Percentiles rank a stretch among this genome's conserved stretches.
phyloP scores from a whole-genome alignment of 30 jellyfish, hydroid and myxozoan species.

The Mastigias papua region DNA sequence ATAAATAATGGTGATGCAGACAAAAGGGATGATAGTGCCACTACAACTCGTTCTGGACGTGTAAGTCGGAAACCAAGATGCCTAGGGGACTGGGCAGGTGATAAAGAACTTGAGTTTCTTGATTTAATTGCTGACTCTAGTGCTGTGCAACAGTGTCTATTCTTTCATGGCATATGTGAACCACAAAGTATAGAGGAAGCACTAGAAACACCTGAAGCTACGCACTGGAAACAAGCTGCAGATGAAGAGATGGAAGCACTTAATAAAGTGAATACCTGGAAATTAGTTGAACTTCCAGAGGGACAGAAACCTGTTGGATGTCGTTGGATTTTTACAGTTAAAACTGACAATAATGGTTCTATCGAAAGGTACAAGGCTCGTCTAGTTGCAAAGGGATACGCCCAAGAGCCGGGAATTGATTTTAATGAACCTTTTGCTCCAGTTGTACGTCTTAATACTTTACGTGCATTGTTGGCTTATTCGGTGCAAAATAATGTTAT shows the following conservation, averaged over 20 bases:
- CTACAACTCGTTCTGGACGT: background rate
- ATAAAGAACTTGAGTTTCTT: conserved; percentile 1
- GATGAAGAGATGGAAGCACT: background rate
- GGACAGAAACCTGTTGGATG: background rate
- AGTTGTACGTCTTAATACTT: too few species aligned
- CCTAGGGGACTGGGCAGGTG: background rate
- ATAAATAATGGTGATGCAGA: background rate
- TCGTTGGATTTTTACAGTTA: too few species aligned
- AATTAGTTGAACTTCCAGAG: background rate
- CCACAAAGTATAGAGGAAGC: background rate
- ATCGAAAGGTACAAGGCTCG: conserved; percentile 34
- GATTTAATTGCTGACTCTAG: conserved; percentile 3
- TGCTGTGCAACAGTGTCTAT: background rate
- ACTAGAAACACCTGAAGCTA: background rate
- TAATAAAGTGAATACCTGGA: background rate
- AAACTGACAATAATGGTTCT: background rate
- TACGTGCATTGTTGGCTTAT: conserved; percentile 40
- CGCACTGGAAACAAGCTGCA: conserved; percentile 13
- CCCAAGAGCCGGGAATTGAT: too few species aligned
- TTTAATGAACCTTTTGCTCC: too few species aligned
- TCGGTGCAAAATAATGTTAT: conserved; percentile 10
- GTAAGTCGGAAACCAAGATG: background rate
- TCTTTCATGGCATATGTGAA: background rate
- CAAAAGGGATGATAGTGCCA: background rate
- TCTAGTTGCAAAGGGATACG: conserved; percentile 61